phyloP scores from a whole-genome alignment of 2,888 invertebrate genomes.

The Pemphredon lugubris region DNA sequence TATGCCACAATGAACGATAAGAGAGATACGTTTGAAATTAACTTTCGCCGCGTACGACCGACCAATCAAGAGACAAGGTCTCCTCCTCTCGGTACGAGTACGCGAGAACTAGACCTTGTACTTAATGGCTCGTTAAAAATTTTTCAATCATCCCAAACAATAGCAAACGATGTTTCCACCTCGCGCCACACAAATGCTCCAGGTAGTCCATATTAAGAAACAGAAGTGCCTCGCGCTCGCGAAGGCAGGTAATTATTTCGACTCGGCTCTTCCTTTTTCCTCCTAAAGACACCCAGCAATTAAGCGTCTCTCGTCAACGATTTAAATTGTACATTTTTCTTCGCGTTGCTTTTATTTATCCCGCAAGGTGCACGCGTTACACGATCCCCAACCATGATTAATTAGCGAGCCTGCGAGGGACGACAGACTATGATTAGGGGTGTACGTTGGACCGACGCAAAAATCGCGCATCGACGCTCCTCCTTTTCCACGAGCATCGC shows the following conservation, averaged over 20 bases:
- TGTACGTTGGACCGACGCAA: neutral
- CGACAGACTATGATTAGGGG: conserved; percentile 36
- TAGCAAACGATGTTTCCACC: neutral
- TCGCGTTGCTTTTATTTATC: conserved; percentile 3
- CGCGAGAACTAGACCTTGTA: too few relatives aligned
- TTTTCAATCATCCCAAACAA: neutral
- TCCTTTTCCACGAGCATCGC: conserved; percentile 4
- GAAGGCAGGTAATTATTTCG: conserved; percentile 18
- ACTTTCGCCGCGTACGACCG: too few relatives aligned
- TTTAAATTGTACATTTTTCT: conserved; percentile 26
- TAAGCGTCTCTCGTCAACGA: conserved; percentile 18
- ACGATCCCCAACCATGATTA: conserved; percentile 31
- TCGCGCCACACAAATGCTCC: neutral
- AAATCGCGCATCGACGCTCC: conserved; percentile 2
- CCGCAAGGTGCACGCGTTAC: conserved; percentile 1
- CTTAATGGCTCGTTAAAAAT: too few relatives aligned
- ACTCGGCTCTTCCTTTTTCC: neutral
- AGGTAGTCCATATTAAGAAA: neutral
- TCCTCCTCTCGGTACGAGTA: too few relatives aligned
- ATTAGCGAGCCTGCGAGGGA: conserved; percentile 22
- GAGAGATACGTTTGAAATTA: too few relatives aligned
- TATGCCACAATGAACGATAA: too few relatives aligned
- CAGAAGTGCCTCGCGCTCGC: conserved; percentile 1
- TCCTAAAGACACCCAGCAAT: conserved; percentile 15
- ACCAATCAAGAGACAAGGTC: too few relatives aligned